Percentiles rank a stretch among this genome's conserved stretches.
Evolutionary conservation across 2,113 vertebrate species (phyloP).

Genomic region (Chionodraco myersi): DNA sequence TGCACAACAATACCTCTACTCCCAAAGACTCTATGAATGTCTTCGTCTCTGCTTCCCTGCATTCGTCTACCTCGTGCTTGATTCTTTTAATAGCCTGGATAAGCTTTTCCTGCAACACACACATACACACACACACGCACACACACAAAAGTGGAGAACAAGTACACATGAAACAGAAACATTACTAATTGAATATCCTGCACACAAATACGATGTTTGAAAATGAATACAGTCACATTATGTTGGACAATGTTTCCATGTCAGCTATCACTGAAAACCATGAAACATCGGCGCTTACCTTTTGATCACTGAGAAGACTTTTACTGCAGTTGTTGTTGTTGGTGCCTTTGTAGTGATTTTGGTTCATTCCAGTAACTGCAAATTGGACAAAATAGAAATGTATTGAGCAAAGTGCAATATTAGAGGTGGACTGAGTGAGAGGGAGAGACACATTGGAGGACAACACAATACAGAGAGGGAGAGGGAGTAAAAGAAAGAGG

Average conservation of each 20-base stretch:
- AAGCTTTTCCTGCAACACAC: slow-evolving; percentile 80
- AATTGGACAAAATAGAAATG: slow-evolving; percentile 20
- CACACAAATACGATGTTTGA: neutral
- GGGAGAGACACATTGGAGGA: slow-evolving; percentile 39
- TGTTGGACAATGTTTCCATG: neutral
- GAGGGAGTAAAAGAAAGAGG: neutral
- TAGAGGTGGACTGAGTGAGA: slow-evolving; percentile 6
- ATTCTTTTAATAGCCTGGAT: slow-evolving; percentile 84
- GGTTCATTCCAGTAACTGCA: slow-evolving; percentile 78
- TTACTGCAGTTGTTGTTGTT: slow-evolving; percentile 79
- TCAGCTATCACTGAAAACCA: slow-evolving; percentile 17
- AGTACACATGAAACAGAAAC: neutral
- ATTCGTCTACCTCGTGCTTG: slow-evolving; percentile 81
- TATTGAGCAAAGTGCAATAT: slow-evolving; percentile 34
- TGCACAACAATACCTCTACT: slow-evolving; percentile 76
- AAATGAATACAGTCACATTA: neutral
- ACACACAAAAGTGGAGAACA: slow-evolving; percentile 9
- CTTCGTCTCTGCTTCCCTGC: slow-evolving; percentile 79
- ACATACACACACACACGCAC: slow-evolving; percentile 40
- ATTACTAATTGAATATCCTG: slow-evolving; percentile 5
- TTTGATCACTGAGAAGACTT: slow-evolving; percentile 73
- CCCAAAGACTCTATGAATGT: slow-evolving; percentile 67
- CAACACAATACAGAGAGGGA: slow-evolving; percentile 31
- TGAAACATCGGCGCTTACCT: slow-evolving; percentile 74
- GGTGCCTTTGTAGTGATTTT: slow-evolving; percentile 76